Evolutionary conservation across 64 coral and sea anemone genomes (phyloP).

Genomic region (Montipora cactus): DNA sequence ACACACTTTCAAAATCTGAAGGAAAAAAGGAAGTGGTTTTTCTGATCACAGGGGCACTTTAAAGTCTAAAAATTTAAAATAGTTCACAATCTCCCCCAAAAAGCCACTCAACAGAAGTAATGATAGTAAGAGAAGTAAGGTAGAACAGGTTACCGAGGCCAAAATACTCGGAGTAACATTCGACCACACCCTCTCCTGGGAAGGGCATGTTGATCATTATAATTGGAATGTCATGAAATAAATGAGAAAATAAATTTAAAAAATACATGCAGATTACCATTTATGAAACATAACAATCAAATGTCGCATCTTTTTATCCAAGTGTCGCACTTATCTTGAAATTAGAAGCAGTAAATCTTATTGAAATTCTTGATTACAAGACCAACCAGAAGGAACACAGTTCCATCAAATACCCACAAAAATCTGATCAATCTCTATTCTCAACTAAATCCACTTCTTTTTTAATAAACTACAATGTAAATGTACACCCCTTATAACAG

Average conservation of each 20-base stretch:
- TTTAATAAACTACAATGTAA: neutral
- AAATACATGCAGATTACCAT: neutral
- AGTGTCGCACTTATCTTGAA: neutral
- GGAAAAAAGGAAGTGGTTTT: no score
- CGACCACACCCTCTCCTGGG: no score
- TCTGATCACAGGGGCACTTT: no score
- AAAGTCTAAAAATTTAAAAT: no score
- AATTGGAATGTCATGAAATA: neutral
- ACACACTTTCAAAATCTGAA: no score
- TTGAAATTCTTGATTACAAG: neutral
- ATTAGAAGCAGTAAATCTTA: neutral
- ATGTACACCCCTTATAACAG: neutral
- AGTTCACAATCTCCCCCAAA: no score
- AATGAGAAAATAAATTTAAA: neutral
- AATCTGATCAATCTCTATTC: neutral
- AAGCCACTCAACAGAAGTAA: no score
- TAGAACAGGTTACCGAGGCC: no score
- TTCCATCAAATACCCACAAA: neutral
- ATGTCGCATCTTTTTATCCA: neutral
- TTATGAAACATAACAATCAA: neutral
- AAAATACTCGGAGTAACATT: no score
- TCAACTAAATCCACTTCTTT: neutral
- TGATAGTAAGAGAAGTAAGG: no score
- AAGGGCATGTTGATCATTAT: neutral
- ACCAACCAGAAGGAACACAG: neutral